phyloP scores from a whole-genome alignment of 2,113 vertebrate genomes.

The Odocoileus virginianus region DNA sequence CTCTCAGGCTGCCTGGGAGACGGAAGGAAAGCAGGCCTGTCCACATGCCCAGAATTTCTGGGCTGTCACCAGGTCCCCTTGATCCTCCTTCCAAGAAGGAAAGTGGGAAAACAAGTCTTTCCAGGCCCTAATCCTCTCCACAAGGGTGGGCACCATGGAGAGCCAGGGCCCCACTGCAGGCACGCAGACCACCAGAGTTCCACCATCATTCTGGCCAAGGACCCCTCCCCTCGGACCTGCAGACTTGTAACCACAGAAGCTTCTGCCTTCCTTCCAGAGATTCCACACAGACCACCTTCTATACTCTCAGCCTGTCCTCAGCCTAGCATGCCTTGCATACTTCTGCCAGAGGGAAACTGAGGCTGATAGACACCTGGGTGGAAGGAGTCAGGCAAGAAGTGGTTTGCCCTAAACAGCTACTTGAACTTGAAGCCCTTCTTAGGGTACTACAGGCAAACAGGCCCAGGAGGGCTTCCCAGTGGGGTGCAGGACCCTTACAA shows the following conservation, averaged over 20 bases:
- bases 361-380: not conserved
- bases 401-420: not conserved
- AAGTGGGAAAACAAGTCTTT: constrained; percentile 56
- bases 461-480: not conserved
- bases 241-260: not conserved
- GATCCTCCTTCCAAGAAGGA: constrained; percentile 74
- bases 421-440: not conserved
- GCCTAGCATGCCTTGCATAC: not conserved
- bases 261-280: not conserved
- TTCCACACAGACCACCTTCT: not conserved
- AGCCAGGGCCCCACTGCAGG: not conserved
- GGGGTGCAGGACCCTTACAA: not conserved
- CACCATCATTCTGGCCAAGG: not conserved
- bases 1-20: constrained; percentile 49
- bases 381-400: not conserved
- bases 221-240: not conserved
- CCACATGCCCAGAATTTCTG: constrained; percentile 59
- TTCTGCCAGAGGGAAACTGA: not conserved
- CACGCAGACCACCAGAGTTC: not conserved
- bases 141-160: constrained; percentile 56
- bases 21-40: constrained; percentile 42
- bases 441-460: not conserved
- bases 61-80: constrained; percentile 71
- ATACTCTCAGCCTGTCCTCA: too few relatives aligned
- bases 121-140: constrained; percentile 72